phyloP scores from a whole-genome alignment of 2,113 vertebrate genomes.

The Pituophis catenifer region DNA sequence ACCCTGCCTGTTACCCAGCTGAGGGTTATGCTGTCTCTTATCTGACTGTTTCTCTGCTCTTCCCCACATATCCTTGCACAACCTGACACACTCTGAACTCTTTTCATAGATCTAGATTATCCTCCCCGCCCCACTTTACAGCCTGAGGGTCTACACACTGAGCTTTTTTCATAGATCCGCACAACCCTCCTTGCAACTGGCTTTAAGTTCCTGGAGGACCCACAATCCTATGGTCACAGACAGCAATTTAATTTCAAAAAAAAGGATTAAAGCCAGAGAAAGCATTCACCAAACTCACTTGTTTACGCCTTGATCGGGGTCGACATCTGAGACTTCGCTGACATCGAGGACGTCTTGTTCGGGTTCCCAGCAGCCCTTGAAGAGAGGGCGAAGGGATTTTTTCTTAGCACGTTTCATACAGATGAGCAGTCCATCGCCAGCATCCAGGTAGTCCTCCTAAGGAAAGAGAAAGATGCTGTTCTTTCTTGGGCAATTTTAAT shows the following conservation, averaged over 20 bases:
- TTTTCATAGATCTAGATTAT: too few relatives aligned
- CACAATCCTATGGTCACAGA: neutral
- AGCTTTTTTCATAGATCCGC: neutral
- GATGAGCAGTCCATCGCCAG: conserved; percentile 13
- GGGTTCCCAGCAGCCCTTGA: neutral
- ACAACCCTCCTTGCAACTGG: neutral
- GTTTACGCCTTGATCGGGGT: neutral
- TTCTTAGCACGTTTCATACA: conserved; percentile 17
- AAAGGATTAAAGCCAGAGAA: neutral
- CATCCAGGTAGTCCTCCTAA: conserved; percentile 26
- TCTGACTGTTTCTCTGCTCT: too few relatives aligned
- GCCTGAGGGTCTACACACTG: neutral
- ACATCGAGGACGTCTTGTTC: neutral
- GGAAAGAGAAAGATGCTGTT: neutral
- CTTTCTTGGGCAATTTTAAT: neutral
- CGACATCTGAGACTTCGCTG: neutral
- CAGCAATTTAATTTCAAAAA: neutral
- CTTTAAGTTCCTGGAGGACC: neutral
- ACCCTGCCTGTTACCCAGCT: too few relatives aligned
- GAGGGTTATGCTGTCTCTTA: too few relatives aligned
- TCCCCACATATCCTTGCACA: too few relatives aligned
- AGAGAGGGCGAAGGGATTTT: neutral
- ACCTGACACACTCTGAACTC: too few relatives aligned
- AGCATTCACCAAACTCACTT: neutral
- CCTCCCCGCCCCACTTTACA: too few relatives aligned